A percentile compares a stretch with the other conserved stretches of the same genome.
phyloP scores from a whole-genome alignment of 1,140 invertebrate genomes.

The Bactericera cockerelli region DNA sequence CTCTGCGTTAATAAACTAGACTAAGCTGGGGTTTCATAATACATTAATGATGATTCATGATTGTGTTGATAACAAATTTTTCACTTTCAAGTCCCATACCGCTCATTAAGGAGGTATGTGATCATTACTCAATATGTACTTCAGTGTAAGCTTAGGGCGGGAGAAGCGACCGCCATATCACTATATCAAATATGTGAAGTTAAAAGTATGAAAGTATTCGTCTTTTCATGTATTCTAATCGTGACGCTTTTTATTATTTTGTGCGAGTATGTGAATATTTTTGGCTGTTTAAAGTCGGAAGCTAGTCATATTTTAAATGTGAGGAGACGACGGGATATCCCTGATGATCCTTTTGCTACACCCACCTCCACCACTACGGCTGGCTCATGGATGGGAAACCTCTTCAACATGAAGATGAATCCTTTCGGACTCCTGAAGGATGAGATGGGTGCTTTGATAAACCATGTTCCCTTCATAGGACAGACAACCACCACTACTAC shows the following conservation, averaged over 20 bases:
- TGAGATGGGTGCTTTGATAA: not conserved
- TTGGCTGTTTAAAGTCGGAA: not conserved
- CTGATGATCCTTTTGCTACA: not conserved
- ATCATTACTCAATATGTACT: not conserved
- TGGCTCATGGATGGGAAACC: not conserved
- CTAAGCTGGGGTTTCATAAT: too few species aligned
- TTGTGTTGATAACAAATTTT: not conserved
- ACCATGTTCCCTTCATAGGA: not conserved
- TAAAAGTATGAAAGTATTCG: not conserved
- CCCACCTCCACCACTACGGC: not conserved
- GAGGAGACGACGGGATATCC: not conserved
- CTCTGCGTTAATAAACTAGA: too few species aligned
- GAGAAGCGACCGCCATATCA: not conserved
- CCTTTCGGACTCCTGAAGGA: not conserved
- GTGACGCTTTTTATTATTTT: too few species aligned
- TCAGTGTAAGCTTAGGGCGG: not conserved
- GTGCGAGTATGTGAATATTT: not conserved
- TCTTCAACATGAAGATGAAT: not conserved
- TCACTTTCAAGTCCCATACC: not conserved
- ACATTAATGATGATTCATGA: not conserved
- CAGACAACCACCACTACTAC: constrained; percentile 2
- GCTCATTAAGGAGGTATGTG: not conserved
- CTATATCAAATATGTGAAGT: constrained; percentile 1
- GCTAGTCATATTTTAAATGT: not conserved
- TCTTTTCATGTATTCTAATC: not conserved